These are phyloP conservation scores for Andrena hattorfiana DNA, from an alignment of 2,888 invertebrate species.

Conservation along the genomic window DNA sequence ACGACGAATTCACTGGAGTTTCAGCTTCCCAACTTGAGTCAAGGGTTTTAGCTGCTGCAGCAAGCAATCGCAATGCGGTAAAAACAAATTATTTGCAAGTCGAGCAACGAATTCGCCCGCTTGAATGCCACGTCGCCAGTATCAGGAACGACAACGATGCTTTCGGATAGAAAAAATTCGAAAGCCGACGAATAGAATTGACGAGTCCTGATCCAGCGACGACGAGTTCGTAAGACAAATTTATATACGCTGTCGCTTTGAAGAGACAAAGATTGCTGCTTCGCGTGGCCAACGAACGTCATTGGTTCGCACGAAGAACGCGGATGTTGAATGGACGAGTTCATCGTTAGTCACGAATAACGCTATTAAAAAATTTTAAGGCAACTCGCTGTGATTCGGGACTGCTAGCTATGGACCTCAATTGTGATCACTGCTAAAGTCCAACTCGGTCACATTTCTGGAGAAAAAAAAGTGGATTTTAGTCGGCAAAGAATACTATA, in stretches of 20 bases:
- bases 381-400: not conserved
- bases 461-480: not conserved
- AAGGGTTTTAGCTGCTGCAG: slow-evolving; percentile 83
- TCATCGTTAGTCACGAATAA: not conserved
- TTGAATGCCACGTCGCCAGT: slow-evolving; percentile 39
- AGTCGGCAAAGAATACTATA: too few relatives aligned
- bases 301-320: slow-evolving; percentile 41
- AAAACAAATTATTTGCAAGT: slow-evolving; percentile 64
- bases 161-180: not conserved
- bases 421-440: not conserved
- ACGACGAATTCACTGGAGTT: slow-evolving; percentile 76
- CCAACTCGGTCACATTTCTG: not conserved
- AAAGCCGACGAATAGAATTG: slow-evolving; percentile 1
- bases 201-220: slow-evolving; percentile 25
- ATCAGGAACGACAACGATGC: not conserved
- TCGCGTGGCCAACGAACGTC: slow-evolving; percentile 63
- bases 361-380: not conserved
- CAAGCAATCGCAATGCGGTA: slow-evolving; percentile 73
- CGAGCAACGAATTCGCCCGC: slow-evolving; percentile 54
- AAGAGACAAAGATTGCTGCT: slow-evolving; percentile 74
- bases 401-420: not conserved
- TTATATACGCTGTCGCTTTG: slow-evolving; percentile 76
- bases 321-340: not conserved
- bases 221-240: slow-evolving; percentile 50
- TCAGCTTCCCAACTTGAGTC: slow-evolving; percentile 84